Conservation (phyloP, 1,140 invertebrate species). For the Ceratina japonica region DNA sequence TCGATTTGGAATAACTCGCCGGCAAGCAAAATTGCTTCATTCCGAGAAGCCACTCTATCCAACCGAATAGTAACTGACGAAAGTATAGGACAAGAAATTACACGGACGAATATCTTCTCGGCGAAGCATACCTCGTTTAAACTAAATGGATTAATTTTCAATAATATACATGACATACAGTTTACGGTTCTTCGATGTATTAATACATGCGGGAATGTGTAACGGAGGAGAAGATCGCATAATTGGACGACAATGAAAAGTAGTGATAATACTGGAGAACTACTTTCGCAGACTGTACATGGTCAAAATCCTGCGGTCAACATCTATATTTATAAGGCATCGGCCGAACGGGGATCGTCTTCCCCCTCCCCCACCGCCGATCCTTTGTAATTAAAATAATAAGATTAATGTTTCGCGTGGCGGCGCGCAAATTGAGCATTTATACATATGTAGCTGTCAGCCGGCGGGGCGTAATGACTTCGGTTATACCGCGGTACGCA, state of each 20-base stretch:
- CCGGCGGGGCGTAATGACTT: constrained; percentile 52
- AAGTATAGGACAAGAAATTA: too few relatives aligned
- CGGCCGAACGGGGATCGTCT: constrained; percentile 30
- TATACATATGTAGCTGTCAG: constrained; percentile 63
- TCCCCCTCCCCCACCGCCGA: not conserved
- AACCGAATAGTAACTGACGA: not conserved
- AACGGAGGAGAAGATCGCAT: not conserved
- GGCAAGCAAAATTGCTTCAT: not conserved
- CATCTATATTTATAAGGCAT: constrained; percentile 61
- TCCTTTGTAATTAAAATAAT: constrained; percentile 64
- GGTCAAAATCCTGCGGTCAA: constrained; percentile 47
- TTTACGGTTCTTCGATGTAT: not conserved
- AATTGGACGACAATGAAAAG: not conserved
- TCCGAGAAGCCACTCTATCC: not conserved
- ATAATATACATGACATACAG: too few relatives aligned
- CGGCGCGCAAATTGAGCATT: constrained; percentile 60
- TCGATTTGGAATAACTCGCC: not conserved
- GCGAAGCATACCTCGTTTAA: too few relatives aligned
- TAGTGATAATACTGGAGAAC: not conserved
- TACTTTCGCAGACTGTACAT: constrained; percentile 53
- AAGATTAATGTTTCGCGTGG: constrained; percentile 60
- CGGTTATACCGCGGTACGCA: constrained; percentile 14
- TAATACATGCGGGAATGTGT: not conserved
- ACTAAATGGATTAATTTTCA: too few relatives aligned
- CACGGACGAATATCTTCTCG: too few relatives aligned